phyloP scores from a whole-genome alignment of 2,113 vertebrate genomes.

The Dromaius novaehollandiae region DNA sequence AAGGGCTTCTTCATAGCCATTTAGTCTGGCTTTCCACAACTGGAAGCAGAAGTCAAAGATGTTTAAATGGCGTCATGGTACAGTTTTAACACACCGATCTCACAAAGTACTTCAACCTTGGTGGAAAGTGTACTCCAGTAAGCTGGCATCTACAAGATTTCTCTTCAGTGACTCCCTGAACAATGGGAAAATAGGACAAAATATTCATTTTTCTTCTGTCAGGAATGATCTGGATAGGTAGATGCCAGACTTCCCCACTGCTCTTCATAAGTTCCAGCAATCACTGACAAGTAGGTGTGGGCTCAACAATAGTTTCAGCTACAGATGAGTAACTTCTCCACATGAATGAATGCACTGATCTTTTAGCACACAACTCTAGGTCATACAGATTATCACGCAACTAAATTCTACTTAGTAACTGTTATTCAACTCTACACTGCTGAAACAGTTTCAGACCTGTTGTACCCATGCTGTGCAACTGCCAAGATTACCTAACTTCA shows the following conservation, averaged over 20 bases:
- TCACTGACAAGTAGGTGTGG: not conserved
- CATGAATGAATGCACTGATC: not conserved
- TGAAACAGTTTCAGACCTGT: not conserved
- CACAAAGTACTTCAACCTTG: not conserved
- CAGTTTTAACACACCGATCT: not conserved
- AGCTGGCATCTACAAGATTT: not conserved
- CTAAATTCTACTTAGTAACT: not conserved
- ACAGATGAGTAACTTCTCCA: not conserved
- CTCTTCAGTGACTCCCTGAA: not conserved
- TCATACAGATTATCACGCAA: not conserved
- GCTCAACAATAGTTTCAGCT: not conserved
- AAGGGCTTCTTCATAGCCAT: conserved; percentile 94
- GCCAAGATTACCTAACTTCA: not conserved
- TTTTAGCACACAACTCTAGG: fast-evolving
- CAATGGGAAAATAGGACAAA: not conserved
- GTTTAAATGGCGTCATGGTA: not conserved
- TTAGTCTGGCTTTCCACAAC: conserved; percentile 98
- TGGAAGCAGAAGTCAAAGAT: conserved; percentile 53
- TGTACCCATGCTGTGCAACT: fast-evolving
- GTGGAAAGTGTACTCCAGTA: not conserved
- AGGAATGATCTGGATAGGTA: not conserved
- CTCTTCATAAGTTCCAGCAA: not conserved
- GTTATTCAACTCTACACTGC: not conserved
- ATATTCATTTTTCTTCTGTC: fast-evolving
- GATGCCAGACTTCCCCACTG: not conserved